These are phyloP conservation scores for Platichthys stellatus DNA, from an alignment of 2,113 vertebrate genomes.

Conservation along the genomic window DNA sequence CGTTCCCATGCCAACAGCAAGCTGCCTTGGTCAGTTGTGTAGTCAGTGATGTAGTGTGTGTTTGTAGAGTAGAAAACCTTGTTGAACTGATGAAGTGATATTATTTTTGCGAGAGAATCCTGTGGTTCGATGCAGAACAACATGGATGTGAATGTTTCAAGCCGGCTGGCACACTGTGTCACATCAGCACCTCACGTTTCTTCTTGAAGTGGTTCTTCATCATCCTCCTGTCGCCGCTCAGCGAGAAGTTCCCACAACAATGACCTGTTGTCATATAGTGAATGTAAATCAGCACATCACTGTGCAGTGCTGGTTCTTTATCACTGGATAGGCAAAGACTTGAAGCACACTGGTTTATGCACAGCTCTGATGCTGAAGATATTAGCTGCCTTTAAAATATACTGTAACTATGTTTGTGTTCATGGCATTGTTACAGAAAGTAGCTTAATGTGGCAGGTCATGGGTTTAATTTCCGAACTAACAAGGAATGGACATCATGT, in stretches of 20 bases:
- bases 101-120: not conserved
- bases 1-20: constrained; percentile 4
- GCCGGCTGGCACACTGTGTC: not conserved
- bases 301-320: constrained; percentile 32
- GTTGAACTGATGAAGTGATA: not conserved
- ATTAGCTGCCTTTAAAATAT: constrained; percentile 59
- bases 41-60: constrained; percentile 2
- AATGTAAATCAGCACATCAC: constrained; percentile 47
- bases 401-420: not conserved
- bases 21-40: constrained; percentile 40
- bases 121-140: not conserved
- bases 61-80: not conserved
- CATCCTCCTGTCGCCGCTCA: not conserved
- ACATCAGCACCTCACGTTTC: not conserved
- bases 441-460: not conserved
- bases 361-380: constrained; percentile 10
- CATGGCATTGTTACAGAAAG: not conserved
- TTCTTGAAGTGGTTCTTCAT: constrained; percentile 4
- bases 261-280: constrained; percentile 14
- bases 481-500: not conserved
- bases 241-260: constrained; percentile 8
- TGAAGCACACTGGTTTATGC: constrained; percentile 25
- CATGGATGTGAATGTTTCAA: not conserved
- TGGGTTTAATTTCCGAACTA: not conserved
- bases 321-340: constrained; percentile 55